Base-by-base conservation (phyloP, 2,888 invertebrate species). In the Idaea aversata region DNA sequence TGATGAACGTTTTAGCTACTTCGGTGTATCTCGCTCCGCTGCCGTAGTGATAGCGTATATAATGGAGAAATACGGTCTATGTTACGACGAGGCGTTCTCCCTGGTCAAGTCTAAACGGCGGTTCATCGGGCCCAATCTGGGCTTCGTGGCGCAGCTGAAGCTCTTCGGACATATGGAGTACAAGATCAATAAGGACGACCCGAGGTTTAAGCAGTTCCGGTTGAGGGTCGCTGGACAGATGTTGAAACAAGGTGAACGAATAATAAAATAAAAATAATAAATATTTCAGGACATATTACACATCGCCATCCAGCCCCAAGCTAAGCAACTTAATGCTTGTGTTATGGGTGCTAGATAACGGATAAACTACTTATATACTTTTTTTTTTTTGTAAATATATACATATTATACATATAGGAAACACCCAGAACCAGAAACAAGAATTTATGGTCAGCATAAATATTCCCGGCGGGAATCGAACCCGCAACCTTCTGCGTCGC, bases 21-120 rank as follows among this genome's bases (percentile, higher is more conserved):
- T 96, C 78, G 98, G 98, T 15, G 96, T 98, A 4, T 98, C 98
- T 0, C 94, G 98, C 64, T 98, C 98, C 83, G 97, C 98, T 0
- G 96, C 98, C 0, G 93, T 98, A 4, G 96, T 98, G 0, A 95
- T 98, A 66, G 98, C 97, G 0, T 98, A 96, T 83, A 88, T 98
- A 13, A 98, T 98, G 98, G 96, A 96, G 80, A 97, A 96, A 75
- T 95, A 97, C 81, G 88, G 94, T n/a, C 84, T 97, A 60, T 94
- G 94, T 66, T 96, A 95, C 75, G 93, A 94, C 57, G 95, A 96
- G 62, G 97, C 98, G 0, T 95, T 95, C 67, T 72, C 72, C 0
- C 81, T 94, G 70, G 96, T 97, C 0, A 95, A 95, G 84, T 85
- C 91, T n/a, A 96, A 95, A 82, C 92, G 97, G 5, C 93, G 94